Evolutionary conservation across 1,140 invertebrate genomes (phyloP).

Genomic region (Archivesica marissinica): DNA sequence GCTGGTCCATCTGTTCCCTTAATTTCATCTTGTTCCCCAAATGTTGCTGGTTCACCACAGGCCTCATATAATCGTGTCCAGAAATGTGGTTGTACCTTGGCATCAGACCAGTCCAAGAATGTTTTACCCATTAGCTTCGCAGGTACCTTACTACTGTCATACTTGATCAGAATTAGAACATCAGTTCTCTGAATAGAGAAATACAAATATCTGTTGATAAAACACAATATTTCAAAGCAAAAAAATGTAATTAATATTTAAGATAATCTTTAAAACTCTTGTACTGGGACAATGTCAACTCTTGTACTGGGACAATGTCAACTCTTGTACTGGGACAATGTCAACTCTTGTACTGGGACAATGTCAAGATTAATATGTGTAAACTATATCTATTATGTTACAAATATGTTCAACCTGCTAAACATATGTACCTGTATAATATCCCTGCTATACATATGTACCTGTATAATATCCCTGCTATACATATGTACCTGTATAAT

Average conservation of each 20-base stretch:
- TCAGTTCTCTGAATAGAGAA: slow-evolving; percentile 70
- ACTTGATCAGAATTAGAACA: slow-evolving; percentile 69
- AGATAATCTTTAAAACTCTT: not conserved
- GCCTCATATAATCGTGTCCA: slow-evolving; percentile 68
- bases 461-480: too few relatives aligned
- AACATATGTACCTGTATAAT: too few relatives aligned
- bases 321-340: too few relatives aligned
- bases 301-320: not conserved
- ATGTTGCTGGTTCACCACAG: slow-evolving; percentile 64
- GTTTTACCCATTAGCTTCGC: slow-evolving; percentile 72
- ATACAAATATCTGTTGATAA: not conserved
- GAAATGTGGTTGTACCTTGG: slow-evolving; percentile 68
- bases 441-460: too few relatives aligned
- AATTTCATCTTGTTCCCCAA: too few relatives aligned
- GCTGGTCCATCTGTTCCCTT: too few relatives aligned
- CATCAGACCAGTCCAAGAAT: slow-evolving; percentile 70
- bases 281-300: not conserved
- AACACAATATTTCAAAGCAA: not conserved
- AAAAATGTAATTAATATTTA: not conserved
- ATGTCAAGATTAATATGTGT: too few relatives aligned
- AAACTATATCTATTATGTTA: too few relatives aligned
- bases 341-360: too few relatives aligned
- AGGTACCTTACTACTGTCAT: slow-evolving; percentile 69
- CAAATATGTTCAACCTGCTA: too few relatives aligned
- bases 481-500: too few relatives aligned